Conservation (phyloP, 2,113 vertebrate species). For the Emydocephalus ijimae region DNA sequence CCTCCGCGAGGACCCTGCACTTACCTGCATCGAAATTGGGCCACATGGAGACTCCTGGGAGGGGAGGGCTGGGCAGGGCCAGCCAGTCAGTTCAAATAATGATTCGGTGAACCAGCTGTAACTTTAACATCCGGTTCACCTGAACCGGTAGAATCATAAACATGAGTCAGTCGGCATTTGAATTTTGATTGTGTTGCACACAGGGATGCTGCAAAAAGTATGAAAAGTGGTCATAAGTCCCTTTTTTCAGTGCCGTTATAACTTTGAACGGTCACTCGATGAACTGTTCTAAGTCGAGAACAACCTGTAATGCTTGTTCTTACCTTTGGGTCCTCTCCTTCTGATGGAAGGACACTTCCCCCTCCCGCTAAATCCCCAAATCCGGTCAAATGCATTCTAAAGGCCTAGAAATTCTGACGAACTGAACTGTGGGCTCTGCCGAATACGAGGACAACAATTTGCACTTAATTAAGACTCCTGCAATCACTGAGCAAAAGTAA, state of each 20-base stretch:
- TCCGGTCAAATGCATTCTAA: neutral
- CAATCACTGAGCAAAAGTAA: neutral
- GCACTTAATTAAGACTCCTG: neutral
- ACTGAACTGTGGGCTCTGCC: neutral
- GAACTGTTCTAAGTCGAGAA: neutral
- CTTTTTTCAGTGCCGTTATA: neutral
- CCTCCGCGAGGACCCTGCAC: no score
- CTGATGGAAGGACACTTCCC: neutral
- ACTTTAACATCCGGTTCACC: no score
- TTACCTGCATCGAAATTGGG: no score
- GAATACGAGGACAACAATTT: neutral
- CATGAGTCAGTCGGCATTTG: neutral
- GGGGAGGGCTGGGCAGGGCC: no score
- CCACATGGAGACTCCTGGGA: no score
- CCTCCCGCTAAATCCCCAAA: neutral
- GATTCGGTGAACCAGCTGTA: no score
- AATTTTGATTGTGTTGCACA: neutral
- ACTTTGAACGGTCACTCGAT: neutral
- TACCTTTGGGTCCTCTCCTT: neutral
- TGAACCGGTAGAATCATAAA: no score
- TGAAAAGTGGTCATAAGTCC: neutral
- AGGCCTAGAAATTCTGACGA: neutral
- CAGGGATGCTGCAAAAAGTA: neutral
- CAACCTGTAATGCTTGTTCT: neutral
- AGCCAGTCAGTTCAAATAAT: no score